Evolutionary conservation across 2,888 invertebrate genomes (phyloP).

Genomic region (Dione juno): DNA sequence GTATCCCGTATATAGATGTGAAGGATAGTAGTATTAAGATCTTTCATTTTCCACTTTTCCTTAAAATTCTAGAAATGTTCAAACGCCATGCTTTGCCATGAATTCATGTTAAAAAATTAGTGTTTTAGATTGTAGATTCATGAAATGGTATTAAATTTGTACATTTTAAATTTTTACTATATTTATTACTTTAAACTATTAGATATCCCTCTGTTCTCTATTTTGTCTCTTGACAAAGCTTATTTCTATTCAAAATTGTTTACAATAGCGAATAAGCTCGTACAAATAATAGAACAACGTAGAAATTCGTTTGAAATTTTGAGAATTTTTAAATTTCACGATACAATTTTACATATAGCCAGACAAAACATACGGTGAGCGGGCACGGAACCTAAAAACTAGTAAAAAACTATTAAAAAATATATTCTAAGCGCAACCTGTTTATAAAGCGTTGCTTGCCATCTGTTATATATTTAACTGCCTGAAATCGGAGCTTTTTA

Average conservation of each 20-base stretch:
- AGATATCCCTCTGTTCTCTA: neutral
- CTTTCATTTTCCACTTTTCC: no score
- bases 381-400: slow-evolving; percentile 31
- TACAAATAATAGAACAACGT: slow-evolving; percentile 17
- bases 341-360: slow-evolving; percentile 32
- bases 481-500: neutral
- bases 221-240: neutral
- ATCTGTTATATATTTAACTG: slow-evolving; percentile 29
- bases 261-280: neutral
- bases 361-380: slow-evolving; percentile 41
- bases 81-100: no score
- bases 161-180: no score
- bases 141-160: no score
- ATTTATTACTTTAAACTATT: no score
- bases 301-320: neutral
- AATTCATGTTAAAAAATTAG: no score
- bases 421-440: slow-evolving; percentile 22
- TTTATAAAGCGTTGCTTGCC: slow-evolving; percentile 26
- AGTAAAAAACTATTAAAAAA: slow-evolving; percentile 25
- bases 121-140: no score
- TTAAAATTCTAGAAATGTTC: no score
- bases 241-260: neutral
- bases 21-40: no score
- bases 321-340: slow-evolving; percentile 26
- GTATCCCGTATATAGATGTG: no score